A percentile compares a stretch with the other conserved stretches of the same genome.
These are phyloP conservation scores for Polyergus mexicanus DNA, from an alignment of 1,140 invertebrate genomes.

Conservation along the genomic window DNA sequence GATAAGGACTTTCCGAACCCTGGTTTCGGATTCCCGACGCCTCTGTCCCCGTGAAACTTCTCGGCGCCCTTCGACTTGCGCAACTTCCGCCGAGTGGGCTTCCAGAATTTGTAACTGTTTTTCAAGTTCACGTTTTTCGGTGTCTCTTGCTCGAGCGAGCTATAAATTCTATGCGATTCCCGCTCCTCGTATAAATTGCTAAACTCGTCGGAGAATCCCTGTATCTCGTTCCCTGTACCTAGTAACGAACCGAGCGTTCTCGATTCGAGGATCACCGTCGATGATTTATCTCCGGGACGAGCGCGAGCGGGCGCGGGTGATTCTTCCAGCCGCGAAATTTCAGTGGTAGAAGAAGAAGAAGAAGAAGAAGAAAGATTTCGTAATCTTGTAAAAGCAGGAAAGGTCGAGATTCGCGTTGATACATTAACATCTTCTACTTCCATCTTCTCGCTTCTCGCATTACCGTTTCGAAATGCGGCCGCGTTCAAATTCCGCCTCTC, in stretches of 20 bases:
- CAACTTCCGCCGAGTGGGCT: constrained; percentile 15
- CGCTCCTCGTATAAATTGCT: not conserved
- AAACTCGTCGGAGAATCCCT: not conserved
- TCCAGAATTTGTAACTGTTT: constrained; percentile 39
- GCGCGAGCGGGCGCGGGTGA: not conserved
- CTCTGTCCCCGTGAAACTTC: constrained; percentile 40
- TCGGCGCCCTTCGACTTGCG: constrained; percentile 9
- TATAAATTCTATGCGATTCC: constrained; percentile 8
- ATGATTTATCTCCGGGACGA: constrained; percentile 24
- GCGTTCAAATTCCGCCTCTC: constrained; percentile 29
- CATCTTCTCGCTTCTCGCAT: not conserved
- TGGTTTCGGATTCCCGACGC: not conserved
- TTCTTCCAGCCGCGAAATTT: constrained; percentile 11
- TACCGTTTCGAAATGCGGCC: constrained; percentile 31
- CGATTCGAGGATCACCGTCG: constrained; percentile 8
- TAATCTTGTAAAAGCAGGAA: constrained; percentile 43
- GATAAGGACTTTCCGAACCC: not conserved
- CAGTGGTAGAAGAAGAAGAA: not conserved
- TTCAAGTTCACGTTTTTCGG: constrained; percentile 37
- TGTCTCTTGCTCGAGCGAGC: not conserved
- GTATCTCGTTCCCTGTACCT: not conserved
- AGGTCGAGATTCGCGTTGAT: constrained; percentile 36
- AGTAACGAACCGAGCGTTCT: constrained; percentile 17
- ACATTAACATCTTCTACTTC: constrained; percentile 49
- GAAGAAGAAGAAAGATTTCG: constrained; percentile 29